phyloP scores from a whole-genome alignment of 2,113 vertebrate species.

The Amphilophus citrinellus region DNA sequence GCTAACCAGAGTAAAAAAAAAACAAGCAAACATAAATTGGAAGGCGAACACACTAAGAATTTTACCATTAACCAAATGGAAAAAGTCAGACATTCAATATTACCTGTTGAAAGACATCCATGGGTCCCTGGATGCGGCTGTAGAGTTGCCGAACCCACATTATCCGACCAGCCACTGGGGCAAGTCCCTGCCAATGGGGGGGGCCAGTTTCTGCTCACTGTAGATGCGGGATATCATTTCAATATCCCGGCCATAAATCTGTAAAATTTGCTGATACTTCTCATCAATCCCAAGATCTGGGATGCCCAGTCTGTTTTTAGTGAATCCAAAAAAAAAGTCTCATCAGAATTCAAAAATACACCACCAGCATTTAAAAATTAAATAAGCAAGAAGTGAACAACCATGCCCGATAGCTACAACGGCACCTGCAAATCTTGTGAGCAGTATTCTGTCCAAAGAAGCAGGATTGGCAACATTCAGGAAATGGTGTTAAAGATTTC shows the following conservation, averaged over 20 bases:
- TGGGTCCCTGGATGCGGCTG: slow-evolving; percentile 87
- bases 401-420: neutral
- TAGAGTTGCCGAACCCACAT: slow-evolving; percentile 93
- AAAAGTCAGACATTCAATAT: too few relatives aligned
- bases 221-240: slow-evolving; percentile 88
- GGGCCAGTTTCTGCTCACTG: slow-evolving; percentile 86
- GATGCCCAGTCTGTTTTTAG: slow-evolving; percentile 85
- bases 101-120: slow-evolving; percentile 88
- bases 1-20: too few relatives aligned
- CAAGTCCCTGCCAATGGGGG: slow-evolving; percentile 87
- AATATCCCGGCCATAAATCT: slow-evolving; percentile 87
- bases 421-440: neutral
- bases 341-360: neutral
- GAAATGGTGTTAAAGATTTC: too few relatives aligned
- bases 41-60: too few relatives aligned
- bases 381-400: neutral
- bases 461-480: fast-evolving
- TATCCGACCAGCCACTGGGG: slow-evolving; percentile 89
- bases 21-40: too few relatives aligned
- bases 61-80: neutral
- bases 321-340: neutral
- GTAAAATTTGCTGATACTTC: slow-evolving; percentile 87
- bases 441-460: neutral
- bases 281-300: slow-evolving; percentile 88
- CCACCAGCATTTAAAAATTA: neutral